These are phyloP conservation scores for Malurus alboscapulatus DNA, from an alignment of 2,113 vertebrate species.

Conservation along the genomic window DNA sequence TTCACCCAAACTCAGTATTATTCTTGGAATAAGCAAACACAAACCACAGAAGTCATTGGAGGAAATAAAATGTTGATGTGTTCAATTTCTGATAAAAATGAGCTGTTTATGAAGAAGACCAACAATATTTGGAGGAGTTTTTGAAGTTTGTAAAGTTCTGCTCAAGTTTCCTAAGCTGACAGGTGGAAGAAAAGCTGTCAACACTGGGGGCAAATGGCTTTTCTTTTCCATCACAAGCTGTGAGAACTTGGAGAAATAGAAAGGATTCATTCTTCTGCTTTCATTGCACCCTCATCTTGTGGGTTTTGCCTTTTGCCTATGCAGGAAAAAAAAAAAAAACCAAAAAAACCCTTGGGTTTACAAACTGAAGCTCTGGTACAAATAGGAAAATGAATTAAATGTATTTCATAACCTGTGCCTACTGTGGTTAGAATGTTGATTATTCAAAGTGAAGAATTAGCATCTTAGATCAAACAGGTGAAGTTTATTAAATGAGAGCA, in stretches of 20 bases:
- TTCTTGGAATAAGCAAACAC: not conserved
- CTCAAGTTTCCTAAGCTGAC: not conserved
- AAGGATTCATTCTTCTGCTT: not conserved
- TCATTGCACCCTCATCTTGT: not conserved
- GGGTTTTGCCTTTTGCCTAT: not conserved
- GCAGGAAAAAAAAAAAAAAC: not conserved
- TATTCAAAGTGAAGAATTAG: not conserved
- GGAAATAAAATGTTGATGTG: not conserved
- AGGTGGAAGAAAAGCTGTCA: not conserved
- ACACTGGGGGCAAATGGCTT: not conserved
- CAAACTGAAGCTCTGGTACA: not conserved
- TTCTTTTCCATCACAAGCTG: not conserved
- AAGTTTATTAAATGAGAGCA: not conserved
- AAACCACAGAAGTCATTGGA: not conserved
- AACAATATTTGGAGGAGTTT: not conserved
- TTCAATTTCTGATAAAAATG: not conserved
- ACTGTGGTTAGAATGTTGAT: not conserved
- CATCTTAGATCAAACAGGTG: not conserved
- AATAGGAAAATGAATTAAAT: not conserved
- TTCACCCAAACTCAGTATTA: not conserved
- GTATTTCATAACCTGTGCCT: not conserved
- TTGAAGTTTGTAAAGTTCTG: not conserved
- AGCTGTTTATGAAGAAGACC: not conserved
- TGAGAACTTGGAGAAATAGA: not conserved
- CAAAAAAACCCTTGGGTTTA: not conserved